Conservation (phyloP, 2,113 vertebrate species). For the Actenoides hombroni region DNA sequence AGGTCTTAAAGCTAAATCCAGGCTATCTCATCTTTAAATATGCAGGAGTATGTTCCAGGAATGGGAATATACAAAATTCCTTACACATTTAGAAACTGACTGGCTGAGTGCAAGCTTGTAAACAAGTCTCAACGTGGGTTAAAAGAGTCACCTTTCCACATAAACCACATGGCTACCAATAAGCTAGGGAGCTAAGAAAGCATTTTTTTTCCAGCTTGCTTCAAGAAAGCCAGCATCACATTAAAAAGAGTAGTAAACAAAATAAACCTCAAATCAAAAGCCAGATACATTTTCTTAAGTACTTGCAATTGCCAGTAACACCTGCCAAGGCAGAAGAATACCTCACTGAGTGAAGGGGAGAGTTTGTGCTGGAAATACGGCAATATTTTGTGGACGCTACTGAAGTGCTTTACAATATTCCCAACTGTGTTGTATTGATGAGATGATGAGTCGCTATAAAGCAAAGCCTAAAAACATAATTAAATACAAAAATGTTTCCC, state of each 20-base stretch:
- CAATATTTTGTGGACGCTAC: background rate
- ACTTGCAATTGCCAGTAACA: background rate
- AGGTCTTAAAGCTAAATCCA: background rate
- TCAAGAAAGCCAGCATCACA: background rate
- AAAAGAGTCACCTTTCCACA: background rate
- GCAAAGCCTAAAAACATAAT: constrained; percentile 25
- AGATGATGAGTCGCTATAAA: constrained; percentile 2
- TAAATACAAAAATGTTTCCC: constrained; percentile 13
- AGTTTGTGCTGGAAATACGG: background rate
- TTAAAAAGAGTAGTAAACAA: background rate
- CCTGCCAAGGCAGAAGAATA: background rate
- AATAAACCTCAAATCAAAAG: background rate
- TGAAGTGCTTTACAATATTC: background rate
- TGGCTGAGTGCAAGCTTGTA: background rate
- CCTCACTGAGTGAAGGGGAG: background rate
- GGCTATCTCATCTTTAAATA: background rate
- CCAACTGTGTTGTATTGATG: background rate
- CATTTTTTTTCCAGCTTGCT: background rate
- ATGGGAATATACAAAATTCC: background rate
- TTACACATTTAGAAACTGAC: background rate
- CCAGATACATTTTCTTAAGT: background rate
- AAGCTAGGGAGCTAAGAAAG: background rate
- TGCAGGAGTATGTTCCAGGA: background rate
- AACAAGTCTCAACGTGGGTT: background rate
- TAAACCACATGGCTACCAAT: background rate